Evolutionary conservation across 2,888 invertebrate species (phyloP).

Genomic region (Hemithea aestivaria): DNA sequence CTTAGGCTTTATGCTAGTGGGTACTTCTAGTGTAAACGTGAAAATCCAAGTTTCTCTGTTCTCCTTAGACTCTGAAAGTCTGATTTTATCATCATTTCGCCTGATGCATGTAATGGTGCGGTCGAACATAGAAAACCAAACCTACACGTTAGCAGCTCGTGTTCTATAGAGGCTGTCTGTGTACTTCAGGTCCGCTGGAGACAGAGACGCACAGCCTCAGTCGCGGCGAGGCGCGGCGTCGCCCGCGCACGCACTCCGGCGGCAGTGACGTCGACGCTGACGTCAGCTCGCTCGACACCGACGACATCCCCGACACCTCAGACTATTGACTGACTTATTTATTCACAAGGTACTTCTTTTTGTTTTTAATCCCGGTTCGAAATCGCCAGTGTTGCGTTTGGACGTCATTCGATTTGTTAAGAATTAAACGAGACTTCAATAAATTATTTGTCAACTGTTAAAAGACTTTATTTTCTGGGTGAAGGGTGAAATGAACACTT

Average conservation of each 20-base stretch:
- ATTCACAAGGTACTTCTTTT: constrained; percentile 16
- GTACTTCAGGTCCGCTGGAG: constrained; percentile 1
- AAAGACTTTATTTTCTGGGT: constrained; percentile 2
- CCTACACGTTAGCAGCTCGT: too few species aligned
- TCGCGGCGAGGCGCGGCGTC: constrained; percentile 13
- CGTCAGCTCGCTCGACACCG: constrained; percentile 62
- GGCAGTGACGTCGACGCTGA: constrained; percentile 62
- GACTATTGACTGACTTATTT: constrained; percentile 37
- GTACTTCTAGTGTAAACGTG: too few species aligned
- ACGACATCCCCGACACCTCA: constrained; percentile 55
- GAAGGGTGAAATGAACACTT: constrained; percentile 38
- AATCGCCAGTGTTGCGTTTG: constrained; percentile 28
- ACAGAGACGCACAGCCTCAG: constrained; percentile 12
- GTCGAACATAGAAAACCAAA: too few species aligned
- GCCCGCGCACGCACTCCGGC: constrained; percentile 11
- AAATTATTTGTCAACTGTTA: constrained; percentile 24
- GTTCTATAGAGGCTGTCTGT: too few species aligned
- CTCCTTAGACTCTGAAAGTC: too few species aligned
- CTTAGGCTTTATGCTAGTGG: too few species aligned
- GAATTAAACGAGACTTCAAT: constrained; percentile 16
- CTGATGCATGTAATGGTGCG: too few species aligned
- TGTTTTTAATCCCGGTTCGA: constrained; percentile 22
- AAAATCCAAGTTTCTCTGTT: too few species aligned
- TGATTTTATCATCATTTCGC: too few species aligned
- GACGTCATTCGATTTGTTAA: constrained; percentile 11